Percentiles rank a stretch among this genome's conserved stretches.
Conservation (phyloP, 1,140 invertebrate genomes). For the Protaetia brevitarsis region DNA sequence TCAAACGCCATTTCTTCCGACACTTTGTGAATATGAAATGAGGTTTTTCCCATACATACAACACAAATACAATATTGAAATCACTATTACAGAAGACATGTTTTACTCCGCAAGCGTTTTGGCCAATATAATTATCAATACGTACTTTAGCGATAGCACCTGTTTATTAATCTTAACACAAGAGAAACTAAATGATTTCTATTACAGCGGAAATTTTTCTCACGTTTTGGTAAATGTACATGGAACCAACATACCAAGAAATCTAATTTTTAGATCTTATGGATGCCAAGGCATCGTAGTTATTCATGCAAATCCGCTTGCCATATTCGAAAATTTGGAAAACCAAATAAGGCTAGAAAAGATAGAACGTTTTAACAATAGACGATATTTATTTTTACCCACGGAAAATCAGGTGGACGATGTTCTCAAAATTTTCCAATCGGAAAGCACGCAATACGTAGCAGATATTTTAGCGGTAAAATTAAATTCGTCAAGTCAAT, state of each 20-base stretch:
- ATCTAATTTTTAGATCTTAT: slow-evolving; percentile 31
- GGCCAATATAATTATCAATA: slow-evolving; percentile 31
- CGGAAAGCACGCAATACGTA: slow-evolving; percentile 29
- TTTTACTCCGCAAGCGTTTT: neutral
- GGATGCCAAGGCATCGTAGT: slow-evolving; percentile 40
- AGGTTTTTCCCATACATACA: neutral
- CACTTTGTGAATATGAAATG: slow-evolving; percentile 3
- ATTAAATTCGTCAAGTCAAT: neutral
- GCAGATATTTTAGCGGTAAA: slow-evolving; percentile 27
- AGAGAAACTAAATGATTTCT: slow-evolving; percentile 29
- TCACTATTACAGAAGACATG: neutral
- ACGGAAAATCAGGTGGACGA: neutral
- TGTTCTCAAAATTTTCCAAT: slow-evolving; percentile 21
- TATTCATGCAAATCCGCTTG: slow-evolving; percentile 20
- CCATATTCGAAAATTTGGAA: slow-evolving; percentile 31
- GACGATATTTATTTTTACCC: slow-evolving; percentile 34
- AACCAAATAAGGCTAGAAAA: slow-evolving; percentile 28
- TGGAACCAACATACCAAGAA: slow-evolving; percentile 13
- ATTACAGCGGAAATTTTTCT: slow-evolving; percentile 25
- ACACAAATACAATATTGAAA: neutral
- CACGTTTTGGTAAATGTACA: slow-evolving; percentile 24
- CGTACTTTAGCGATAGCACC: slow-evolving; percentile 30
- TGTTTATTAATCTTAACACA: slow-evolving; percentile 34
- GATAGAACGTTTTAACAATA: slow-evolving; percentile 35
- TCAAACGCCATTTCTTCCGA: neutral